Evolutionary conservation across 1,140 invertebrate species (phyloP).

Genomic region (Rhagoletis zephyria): DNA sequence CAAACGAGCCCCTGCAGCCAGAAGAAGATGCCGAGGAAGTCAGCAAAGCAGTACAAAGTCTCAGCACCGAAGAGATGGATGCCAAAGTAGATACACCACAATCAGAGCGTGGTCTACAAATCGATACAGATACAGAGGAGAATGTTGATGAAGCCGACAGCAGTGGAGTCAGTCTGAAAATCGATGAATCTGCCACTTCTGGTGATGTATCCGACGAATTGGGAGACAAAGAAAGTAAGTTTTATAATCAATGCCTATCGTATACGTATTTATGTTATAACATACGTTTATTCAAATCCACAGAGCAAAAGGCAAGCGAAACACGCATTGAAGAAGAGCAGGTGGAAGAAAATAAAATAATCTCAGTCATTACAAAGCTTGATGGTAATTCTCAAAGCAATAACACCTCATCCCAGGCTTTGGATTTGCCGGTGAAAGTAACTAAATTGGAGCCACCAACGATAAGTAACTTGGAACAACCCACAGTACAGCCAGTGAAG

Average conservation of each 20-base stretch:
- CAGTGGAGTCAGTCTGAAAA: slow-evolving; percentile 67
- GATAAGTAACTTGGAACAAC: slow-evolving; percentile 67
- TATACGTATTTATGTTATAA: too few relatives aligned
- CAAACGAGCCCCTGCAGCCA: slow-evolving; percentile 58
- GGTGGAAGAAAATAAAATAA: neutral
- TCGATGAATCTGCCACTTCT: slow-evolving; percentile 64
- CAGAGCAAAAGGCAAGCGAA: neutral
- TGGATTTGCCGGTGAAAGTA: slow-evolving; percentile 60
- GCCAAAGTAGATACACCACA: slow-evolving; percentile 83
- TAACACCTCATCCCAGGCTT: slow-evolving; percentile 35
- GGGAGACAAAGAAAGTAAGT: slow-evolving; percentile 44
- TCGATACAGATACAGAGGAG: slow-evolving; percentile 89
- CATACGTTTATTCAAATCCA: neutral
- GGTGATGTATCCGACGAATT: slow-evolving; percentile 40
- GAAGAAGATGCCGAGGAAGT: slow-evolving; percentile 81
- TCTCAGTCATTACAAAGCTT: slow-evolving; percentile 66
- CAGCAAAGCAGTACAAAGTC: slow-evolving; percentile 83
- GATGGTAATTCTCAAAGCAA: slow-evolving; percentile 37
- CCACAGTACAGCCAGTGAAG: slow-evolving; percentile 68
- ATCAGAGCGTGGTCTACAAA: slow-evolving; percentile 87
- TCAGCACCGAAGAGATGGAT: slow-evolving; percentile 82
- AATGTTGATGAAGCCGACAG: slow-evolving; percentile 76
- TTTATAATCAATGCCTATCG: neutral
- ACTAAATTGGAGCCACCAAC: slow-evolving; percentile 68
- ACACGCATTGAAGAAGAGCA: neutral